A percentile compares a stretch with the other conserved stretches of the same genome.
These are phyloP conservation scores for Pygoscelis adeliae DNA, from an alignment of 2,113 vertebrate genomes.

Conservation along the genomic window DNA sequence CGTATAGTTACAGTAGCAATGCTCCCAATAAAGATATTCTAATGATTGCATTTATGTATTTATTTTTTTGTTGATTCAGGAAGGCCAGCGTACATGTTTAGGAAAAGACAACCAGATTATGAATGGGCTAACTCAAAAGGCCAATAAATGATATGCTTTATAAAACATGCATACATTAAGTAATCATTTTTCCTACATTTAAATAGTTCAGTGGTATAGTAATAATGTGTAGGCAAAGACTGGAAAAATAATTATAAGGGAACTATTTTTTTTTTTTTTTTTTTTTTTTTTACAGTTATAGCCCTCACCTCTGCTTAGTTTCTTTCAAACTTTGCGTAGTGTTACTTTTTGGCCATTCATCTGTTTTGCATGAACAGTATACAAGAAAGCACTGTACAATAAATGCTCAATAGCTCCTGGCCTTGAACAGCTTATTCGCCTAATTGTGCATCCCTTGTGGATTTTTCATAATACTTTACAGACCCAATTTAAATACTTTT, in stretches of 20 bases:
- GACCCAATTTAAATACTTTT: slow-evolving; percentile 81
- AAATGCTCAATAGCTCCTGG: slow-evolving; percentile 61
- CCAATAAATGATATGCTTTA: not conserved
- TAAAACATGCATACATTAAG: slow-evolving; percentile 29
- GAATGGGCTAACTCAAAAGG: slow-evolving; percentile 16
- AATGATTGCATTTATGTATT: not conserved
- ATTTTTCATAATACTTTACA: slow-evolving; percentile 74
- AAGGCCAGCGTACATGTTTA: not conserved
- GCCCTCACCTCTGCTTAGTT: not conserved
- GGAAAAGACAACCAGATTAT: not conserved
- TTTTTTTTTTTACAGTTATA: not conserved
- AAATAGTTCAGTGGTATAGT: not conserved
- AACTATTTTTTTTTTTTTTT: not conserved
- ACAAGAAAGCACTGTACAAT: slow-evolving; percentile 37
- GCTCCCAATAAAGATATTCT: not conserved
- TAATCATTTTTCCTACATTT: slow-evolving; percentile 32
- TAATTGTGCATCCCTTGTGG: slow-evolving; percentile 72
- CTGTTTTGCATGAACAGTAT: slow-evolving; percentile 54
- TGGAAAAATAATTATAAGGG: slow-evolving; percentile 21
- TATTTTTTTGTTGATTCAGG: not conserved
- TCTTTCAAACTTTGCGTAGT: not conserved
- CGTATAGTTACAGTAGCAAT: not conserved
- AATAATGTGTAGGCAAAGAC: slow-evolving; percentile 5
- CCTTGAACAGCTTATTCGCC: slow-evolving; percentile 66
- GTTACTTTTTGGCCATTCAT: not conserved